Base-by-base conservation (phyloP, 2,113 vertebrate genomes). In the Indri indri region DNA sequence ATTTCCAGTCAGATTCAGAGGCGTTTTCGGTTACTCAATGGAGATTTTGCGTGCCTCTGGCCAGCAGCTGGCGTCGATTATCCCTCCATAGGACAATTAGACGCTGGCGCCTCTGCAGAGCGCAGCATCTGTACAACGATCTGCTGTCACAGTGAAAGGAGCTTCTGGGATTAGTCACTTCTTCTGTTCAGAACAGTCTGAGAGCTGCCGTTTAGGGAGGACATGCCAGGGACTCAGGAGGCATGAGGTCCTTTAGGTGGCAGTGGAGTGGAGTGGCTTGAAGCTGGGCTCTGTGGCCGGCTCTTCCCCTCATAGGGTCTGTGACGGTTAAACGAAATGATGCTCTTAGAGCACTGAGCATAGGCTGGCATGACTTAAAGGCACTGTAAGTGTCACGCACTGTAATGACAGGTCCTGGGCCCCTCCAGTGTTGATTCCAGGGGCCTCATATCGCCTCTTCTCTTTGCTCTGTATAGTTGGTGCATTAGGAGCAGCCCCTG, bases 151-250 rank as follows among this genome's bases (percentile, higher is more conserved):
- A 82, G 54, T 61, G 63, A 85, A 93, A 77, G 90, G 74, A 80
- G 54, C 57, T 63, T 95, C 94, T 92, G 50, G 79, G 30, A 91
- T 93, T 86, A 95, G 94, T 94, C 87, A 95, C 57, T 92, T 97
- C 57, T 92, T 97, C 70, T 95, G 34, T 95, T 93, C 10, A 47
- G 68, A 86, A 93, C 3, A 42, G 57, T 42, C 4, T 70, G 74
- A n/a, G 59, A 88, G 25, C 40, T 79, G 12, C 47, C 8, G 7
- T 87, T 59, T 65, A 42, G 86, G 66, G 90, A 97, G 71, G 32
- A 70, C 42, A 18, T 20, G 25, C 74, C 34, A 14, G 30, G 34
- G 13, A 61, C 73, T 91, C 42, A 81, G 54, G 83, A 91, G 66
- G 17, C 40, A 23, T n/a, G 22, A 25, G 3, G 5, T 74, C 94